Percentiles rank a stretch among this genome's conserved stretches.
phyloP scores from a whole-genome alignment of 2,888 invertebrate species.

The Drosophila engyochracea region DNA sequence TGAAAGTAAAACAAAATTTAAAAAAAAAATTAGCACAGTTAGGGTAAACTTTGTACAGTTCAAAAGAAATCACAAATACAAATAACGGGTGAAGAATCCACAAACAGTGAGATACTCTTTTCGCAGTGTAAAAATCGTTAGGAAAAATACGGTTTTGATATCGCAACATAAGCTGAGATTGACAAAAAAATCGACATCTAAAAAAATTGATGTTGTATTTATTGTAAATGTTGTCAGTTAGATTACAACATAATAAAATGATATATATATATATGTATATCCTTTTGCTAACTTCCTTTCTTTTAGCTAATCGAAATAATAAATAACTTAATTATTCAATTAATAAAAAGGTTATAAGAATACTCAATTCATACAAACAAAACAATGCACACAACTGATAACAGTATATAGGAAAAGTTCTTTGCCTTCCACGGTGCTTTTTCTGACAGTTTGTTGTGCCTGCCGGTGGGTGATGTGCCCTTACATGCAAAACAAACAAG shows the following conservation, averaged over 20 bases:
- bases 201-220: neutral
- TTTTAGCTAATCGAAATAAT: neutral
- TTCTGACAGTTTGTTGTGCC: conserved; percentile 20
- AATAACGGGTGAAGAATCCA: no score
- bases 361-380: neutral
- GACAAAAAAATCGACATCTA: neutral
- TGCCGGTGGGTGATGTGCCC: conserved; percentile 30
- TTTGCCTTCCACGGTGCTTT: neutral
- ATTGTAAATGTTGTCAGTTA: neutral
- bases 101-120: neutral
- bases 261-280: neutral
- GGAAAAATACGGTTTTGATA: neutral
- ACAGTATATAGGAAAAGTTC: conserved; percentile 11
- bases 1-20: conserved; percentile 14
- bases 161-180: neutral
- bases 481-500: conserved; percentile 40
- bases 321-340: neutral
- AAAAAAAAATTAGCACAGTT: conserved; percentile 15
- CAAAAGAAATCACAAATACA: conserved; percentile 7
- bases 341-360: neutral
- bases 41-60: conserved; percentile 12
- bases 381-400: neutral
- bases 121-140: neutral
- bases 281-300: neutral
- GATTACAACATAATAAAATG: neutral